Evolutionary conservation across 1,140 invertebrate species (phyloP).

Genomic region (Drosophila parvula): DNA sequence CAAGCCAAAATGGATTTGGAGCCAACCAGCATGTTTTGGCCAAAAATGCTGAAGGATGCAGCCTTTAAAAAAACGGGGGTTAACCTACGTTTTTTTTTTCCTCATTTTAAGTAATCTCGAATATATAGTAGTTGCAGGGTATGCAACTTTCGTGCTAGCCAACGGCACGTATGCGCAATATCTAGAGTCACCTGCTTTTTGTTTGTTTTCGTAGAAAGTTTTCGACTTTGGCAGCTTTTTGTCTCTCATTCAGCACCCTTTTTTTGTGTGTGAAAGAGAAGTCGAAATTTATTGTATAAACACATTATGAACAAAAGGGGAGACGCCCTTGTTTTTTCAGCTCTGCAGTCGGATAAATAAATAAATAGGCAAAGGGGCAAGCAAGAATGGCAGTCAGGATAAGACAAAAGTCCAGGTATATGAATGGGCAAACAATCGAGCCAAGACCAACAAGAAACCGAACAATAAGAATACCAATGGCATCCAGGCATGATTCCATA

Average conservation of each 20-base stretch:
- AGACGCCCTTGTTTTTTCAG: slow-evolving; percentile 1
- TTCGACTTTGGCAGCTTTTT: slow-evolving; percentile 21
- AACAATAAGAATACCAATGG: slow-evolving; percentile 35
- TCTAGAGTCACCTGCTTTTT: slow-evolving; percentile 13
- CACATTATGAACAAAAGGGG: slow-evolving; percentile 53
- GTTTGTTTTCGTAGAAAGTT: slow-evolving; percentile 16
- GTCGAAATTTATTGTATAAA: slow-evolving; percentile 61
- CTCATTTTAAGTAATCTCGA: not conserved
- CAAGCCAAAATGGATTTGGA: slow-evolving; percentile 29
- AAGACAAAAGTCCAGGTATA: slow-evolving; percentile 25
- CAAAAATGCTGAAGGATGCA: slow-evolving; percentile 22
- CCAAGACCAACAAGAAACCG: slow-evolving; percentile 26
- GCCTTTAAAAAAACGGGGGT: not conserved
- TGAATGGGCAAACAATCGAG: slow-evolving; percentile 49
- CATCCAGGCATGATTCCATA: slow-evolving; percentile 34
- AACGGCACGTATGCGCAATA: slow-evolving; percentile 20
- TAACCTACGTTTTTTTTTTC: not conserved
- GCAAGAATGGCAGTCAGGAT: slow-evolving; percentile 37
- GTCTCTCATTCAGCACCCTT: slow-evolving; percentile 16
- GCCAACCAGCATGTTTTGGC: slow-evolving; percentile 23
- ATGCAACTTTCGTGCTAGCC: slow-evolving; percentile 9
- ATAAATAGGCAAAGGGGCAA: slow-evolving; percentile 35
- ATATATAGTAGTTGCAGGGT: not conserved
- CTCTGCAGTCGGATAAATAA: slow-evolving; percentile 56
- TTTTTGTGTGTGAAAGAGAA: slow-evolving; percentile 6